Conservation (phyloP, 2,797 vertebrate genomes). For the Bradypodion pumilum region DNA sequence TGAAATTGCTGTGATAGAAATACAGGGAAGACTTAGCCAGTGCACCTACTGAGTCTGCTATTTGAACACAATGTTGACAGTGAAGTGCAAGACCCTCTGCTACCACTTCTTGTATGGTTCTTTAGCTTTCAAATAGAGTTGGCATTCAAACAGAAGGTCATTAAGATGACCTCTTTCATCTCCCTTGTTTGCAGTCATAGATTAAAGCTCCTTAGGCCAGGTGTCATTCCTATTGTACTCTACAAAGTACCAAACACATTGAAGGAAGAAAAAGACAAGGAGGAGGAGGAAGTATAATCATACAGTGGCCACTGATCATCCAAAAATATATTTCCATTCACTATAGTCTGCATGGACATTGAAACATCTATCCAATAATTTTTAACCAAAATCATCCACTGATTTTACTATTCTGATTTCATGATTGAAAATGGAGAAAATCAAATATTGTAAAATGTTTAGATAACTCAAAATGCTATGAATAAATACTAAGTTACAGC, state of each 20-base stretch:
- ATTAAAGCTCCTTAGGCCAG: not conserved
- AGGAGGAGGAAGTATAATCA: not conserved
- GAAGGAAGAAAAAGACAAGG: not conserved
- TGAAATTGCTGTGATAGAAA: not conserved
- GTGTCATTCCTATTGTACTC: not conserved
- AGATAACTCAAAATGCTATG: too few species aligned
- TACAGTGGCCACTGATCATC: not conserved
- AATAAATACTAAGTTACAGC: too few species aligned
- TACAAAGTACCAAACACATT: not conserved
- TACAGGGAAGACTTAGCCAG: not conserved
- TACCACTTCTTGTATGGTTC: not conserved
- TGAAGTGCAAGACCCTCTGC: not conserved
- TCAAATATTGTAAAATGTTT: not conserved
- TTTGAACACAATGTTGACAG: not conserved
- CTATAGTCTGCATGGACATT: not conserved
- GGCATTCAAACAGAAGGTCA: not conserved
- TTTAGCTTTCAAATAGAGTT: not conserved
- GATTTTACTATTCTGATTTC: not conserved
- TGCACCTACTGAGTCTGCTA: not conserved
- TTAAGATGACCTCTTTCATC: not conserved
- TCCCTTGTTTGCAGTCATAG: not conserved
- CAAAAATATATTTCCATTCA: not conserved
- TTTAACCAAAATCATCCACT: not conserved
- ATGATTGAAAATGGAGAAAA: not conserved
- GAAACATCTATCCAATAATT: not conserved